These are phyloP conservation scores for Agraylea sexmaculata DNA, from an alignment of 1,140 invertebrate species.

Conservation along the genomic window DNA sequence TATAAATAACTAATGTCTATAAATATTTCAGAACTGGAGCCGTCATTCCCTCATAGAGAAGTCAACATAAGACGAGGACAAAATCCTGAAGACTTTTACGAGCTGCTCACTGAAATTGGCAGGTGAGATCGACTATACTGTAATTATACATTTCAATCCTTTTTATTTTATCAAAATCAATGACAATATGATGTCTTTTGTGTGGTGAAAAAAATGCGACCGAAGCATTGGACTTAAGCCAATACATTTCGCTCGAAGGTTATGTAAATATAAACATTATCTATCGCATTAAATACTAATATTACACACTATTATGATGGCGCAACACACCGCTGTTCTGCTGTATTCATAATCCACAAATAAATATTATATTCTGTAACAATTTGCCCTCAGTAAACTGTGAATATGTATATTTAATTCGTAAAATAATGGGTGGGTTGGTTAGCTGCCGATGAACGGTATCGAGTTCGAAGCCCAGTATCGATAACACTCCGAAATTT, in stretches of 20 bases:
- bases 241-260: constrained; percentile 11
- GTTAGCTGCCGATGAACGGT: no score
- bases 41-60: constrained; percentile 71
- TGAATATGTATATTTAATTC: no score
- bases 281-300: not conserved
- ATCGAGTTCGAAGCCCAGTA: no score
- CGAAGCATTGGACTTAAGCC: not conserved
- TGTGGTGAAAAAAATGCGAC: not conserved
- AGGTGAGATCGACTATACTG: constrained; percentile 45
- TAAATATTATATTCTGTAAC: no score
- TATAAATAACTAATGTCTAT: no score
- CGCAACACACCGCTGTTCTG: no score
- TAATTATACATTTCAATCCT: not conserved
- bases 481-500: no score
- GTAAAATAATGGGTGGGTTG: no score
- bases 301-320: no score
- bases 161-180: not conserved
- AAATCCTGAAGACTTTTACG: constrained; percentile 69
- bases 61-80: constrained; percentile 62
- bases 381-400: no score
- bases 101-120: constrained; percentile 69
- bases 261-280: constrained; percentile 13
- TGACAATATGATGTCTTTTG: constrained; percentile 4
- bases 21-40: constrained; percentile 63
- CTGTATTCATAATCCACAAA: no score